phyloP scores from a whole-genome alignment of 2,888 invertebrate species.

The Anarsia innoxiella region DNA sequence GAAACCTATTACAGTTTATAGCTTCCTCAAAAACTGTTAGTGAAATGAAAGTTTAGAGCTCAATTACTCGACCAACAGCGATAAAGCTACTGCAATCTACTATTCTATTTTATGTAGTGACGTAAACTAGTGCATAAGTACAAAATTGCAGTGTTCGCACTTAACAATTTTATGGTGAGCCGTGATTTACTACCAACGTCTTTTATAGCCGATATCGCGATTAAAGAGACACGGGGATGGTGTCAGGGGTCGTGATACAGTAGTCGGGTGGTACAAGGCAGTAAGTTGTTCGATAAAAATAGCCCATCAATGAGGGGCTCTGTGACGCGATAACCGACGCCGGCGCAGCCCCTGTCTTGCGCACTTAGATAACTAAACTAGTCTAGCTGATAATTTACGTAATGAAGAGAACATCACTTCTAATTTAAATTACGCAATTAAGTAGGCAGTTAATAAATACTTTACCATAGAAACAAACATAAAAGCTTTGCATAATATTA shows the following conservation, averaged over 20 bases:
- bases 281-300: slow-evolving; percentile 23
- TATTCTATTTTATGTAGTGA: neutral
- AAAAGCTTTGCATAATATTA: too few relatives aligned
- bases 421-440: too few relatives aligned
- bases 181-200: too few relatives aligned
- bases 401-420: too few relatives aligned
- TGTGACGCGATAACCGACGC: slow-evolving; percentile 32
- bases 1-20: too few relatives aligned
- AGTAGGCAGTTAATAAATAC: too few relatives aligned
- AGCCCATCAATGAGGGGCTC: slow-evolving; percentile 40
- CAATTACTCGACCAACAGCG: neutral
- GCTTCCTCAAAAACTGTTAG: too few relatives aligned
- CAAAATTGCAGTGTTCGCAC: neutral
- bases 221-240: too few relatives aligned
- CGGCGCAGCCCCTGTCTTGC: slow-evolving; percentile 20
- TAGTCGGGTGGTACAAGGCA: neutral
- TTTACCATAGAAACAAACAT: too few relatives aligned
- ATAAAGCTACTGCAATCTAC: neutral
- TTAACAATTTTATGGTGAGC: neutral
- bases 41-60: neutral
- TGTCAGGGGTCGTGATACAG: slow-evolving; percentile 1
- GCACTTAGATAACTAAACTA: too few relatives aligned
- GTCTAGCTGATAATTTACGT: too few relatives aligned
- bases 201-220: too few relatives aligned
- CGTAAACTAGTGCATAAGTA: neutral